phyloP scores from a whole-genome alignment of 2,797 vertebrate genomes.

The Melanotaenia trifasciata region DNA sequence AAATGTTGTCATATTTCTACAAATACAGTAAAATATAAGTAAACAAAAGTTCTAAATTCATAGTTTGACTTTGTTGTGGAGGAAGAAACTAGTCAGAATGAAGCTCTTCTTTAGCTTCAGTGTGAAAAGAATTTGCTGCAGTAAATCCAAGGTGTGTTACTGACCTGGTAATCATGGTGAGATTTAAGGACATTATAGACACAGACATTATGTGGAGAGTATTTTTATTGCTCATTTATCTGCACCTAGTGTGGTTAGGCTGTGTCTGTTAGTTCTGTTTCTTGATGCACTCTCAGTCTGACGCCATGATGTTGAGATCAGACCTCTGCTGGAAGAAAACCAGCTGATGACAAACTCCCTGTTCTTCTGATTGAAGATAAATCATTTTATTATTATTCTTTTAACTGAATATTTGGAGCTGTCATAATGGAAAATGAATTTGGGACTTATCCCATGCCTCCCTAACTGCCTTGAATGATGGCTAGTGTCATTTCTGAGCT shows the following conservation, averaged over 20 bases:
- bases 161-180: slow-evolving; percentile 11
- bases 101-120: not conserved
- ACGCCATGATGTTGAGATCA: slow-evolving; percentile 1
- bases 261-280: not conserved
- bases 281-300: slow-evolving; percentile 9
- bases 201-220: not conserved
- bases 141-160: not conserved
- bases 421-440: not conserved
- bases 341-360: slow-evolving; percentile 6
- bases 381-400: not conserved
- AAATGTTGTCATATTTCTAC: not conserved
- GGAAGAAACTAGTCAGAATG: not conserved
- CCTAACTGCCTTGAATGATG: not conserved
- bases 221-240: not conserved
- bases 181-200: not conserved
- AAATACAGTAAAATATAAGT: not conserved
- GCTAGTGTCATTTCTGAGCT: not conserved
- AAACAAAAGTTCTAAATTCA: too few species aligned
- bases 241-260: not conserved
- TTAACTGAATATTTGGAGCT: not conserved
- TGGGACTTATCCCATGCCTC: not conserved
- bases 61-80: not conserved
- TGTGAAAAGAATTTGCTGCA: not conserved
- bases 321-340: not conserved
- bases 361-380: slow-evolving; percentile 2